Conservation (phyloP, 1,140 invertebrate genomes). For the Drosophila micromelanica region DNA sequence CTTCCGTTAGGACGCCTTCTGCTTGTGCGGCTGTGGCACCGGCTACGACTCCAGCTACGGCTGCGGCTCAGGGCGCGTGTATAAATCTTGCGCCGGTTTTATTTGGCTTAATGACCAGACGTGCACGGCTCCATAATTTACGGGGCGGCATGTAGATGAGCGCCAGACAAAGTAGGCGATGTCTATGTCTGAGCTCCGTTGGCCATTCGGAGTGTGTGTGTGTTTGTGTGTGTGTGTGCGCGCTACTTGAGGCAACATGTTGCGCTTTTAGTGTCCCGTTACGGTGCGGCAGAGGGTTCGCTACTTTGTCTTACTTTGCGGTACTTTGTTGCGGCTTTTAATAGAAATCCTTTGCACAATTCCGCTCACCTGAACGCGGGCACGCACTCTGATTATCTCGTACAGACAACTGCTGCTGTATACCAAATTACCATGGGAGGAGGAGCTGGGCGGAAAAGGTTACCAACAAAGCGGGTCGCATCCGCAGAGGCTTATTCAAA, state of each 20-base stretch:
- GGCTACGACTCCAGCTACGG: constrained; percentile 3
- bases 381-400: constrained; percentile 63
- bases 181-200: constrained; percentile 54
- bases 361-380: constrained; percentile 54
- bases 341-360: constrained; percentile 74
- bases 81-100: constrained; percentile 84
- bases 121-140: constrained; percentile 83
- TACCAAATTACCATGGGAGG: not conserved
- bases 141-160: constrained; percentile 75
- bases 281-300: constrained; percentile 17
- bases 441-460: too few species aligned
- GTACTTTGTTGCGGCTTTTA: constrained; percentile 81
- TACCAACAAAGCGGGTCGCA: constrained; percentile 24
- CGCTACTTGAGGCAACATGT: constrained; percentile 79
- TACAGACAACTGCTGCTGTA: constrained; percentile 9
- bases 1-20: constrained; percentile 22
- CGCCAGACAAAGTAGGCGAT: constrained; percentile 76
- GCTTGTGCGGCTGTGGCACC: not conserved
- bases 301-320: constrained; percentile 81
- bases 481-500: constrained; percentile 42
- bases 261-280: constrained; percentile 69
- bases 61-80: constrained; percentile 37
- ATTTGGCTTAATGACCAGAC: constrained; percentile 84
- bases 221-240: constrained; percentile 9
- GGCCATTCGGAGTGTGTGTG: constrained; percentile 21